Evolutionary conservation across 1,140 invertebrate species (phyloP).

Genomic region (Adoxophyes honmai): DNA sequence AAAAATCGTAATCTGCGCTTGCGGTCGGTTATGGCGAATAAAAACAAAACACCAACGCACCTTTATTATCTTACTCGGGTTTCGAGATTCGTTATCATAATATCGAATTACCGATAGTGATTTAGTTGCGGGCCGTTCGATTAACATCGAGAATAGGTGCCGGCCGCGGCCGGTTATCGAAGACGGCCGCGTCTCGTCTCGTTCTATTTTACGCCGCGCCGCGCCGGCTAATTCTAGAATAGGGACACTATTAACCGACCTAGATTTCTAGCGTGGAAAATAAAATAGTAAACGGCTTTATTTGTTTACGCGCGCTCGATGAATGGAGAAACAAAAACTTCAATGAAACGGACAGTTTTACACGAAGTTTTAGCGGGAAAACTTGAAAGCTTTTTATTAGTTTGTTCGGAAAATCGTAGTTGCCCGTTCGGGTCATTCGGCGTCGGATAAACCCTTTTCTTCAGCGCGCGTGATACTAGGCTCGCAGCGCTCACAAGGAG

Average conservation of each 20-base stretch:
- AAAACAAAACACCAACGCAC: neutral
- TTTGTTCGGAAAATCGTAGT: conserved; percentile 63
- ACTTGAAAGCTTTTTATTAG: conserved; percentile 32
- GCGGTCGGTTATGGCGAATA: neutral
- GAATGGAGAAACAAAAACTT: conserved; percentile 16
- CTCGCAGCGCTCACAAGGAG: conserved; percentile 53
- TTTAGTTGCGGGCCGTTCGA: neutral
- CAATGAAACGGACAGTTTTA: conserved; percentile 10
- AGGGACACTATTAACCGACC: conserved; percentile 54
- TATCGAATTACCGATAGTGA: conserved; percentile 13
- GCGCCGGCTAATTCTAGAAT: conserved; percentile 52
- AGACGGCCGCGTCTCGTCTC: conserved; percentile 15
- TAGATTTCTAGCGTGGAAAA: conserved; percentile 52
- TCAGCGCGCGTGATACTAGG: conserved; percentile 76
- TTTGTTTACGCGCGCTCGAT: conserved; percentile 16
- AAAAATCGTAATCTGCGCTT: too few relatives aligned
- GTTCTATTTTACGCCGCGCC: conserved; percentile 49
- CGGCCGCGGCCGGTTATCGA: neutral
- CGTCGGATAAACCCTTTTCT: conserved; percentile 77
- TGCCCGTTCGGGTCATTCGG: conserved; percentile 49
- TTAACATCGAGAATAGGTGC: conserved; percentile 10
- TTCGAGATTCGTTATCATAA: conserved; percentile 11
- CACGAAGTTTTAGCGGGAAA: conserved; percentile 47
- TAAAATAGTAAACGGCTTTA: conserved; percentile 28
- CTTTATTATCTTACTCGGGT: conserved; percentile 6